phyloP scores from a whole-genome alignment of 2,113 vertebrate genomes.

The Chunga burmeisteri region DNA sequence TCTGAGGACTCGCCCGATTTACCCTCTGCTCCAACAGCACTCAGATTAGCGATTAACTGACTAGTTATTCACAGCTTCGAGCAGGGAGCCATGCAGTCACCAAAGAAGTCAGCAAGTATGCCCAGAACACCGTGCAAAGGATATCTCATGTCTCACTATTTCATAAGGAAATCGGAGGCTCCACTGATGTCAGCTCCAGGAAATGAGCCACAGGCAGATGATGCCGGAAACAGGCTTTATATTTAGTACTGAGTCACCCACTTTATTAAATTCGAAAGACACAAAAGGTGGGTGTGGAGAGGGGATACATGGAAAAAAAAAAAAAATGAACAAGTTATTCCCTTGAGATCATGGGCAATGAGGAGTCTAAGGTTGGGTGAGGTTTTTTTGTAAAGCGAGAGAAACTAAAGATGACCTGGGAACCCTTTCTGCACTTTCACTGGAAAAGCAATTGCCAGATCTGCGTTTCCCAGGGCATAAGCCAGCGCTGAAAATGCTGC shows the following conservation, averaged over 20 bases:
- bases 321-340: not conserved
- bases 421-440: not conserved
- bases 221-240: constrained; percentile 47
- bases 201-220: constrained; percentile 59
- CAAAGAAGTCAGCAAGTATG: not conserved
- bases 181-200: constrained; percentile 58
- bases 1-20: not conserved
- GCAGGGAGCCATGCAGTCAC: not conserved
- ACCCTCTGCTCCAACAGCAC: not conserved
- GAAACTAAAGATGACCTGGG: not conserved
- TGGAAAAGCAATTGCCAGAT: not conserved
- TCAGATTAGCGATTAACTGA: not conserved
- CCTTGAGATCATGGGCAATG: not conserved
- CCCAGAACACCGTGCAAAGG: not conserved
- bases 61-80: not conserved
- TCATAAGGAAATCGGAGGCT: constrained; percentile 33
- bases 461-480: not conserved
- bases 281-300: constrained; percentile 43
- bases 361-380: not conserved
- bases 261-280: constrained; percentile 28
- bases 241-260: constrained; percentile 60
- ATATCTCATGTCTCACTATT: not conserved
- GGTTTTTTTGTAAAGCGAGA: not conserved
- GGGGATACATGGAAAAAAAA: not conserved
- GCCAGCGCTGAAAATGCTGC: not conserved